Base-by-base conservation (phyloP, 2,113 vertebrate species). In the Platichthys flesus region DNA sequence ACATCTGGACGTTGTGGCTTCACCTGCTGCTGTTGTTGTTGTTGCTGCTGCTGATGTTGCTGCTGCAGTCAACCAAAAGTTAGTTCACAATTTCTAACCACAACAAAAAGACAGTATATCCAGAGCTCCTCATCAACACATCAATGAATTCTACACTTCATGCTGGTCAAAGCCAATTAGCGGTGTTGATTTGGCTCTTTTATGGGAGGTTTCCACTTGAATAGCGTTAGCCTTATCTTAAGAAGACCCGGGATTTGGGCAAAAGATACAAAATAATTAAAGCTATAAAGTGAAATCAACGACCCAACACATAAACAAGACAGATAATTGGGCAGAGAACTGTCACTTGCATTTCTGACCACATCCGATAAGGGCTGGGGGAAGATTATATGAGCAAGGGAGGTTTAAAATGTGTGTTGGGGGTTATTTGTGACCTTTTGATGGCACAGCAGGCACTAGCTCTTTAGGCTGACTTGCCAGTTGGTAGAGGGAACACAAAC, bases 1-100 rank as follows among this genome's bases (percentile, higher is more conserved):
- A 81, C 81, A 0, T 94, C 93, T 51, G 47, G 47, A 0, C 84
- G 89, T 68, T 89, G 93, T 14, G 89, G 85, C 52, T 91, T 94
- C 28, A 79, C 76, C 85, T 93, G 94, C 89, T 94, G 70, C 57
- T 67, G 40, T 3, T 42, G 40, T 12, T 42, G 40, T 83, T 93
- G 94, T 88, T 94, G 69, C 56, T 67, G 89, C 84, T 93, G 94
- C 89, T 31, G 28, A 1, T 28, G 26, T 7, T 31, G 31, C 31
- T 94, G 70, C 59, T 67, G 12, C 40, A 51, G 47, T 51, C 47
- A 51, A 51, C 18, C 6, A 51, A 51, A 51, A 51, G 24, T 18
- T 5, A 51, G 7, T 16, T 5, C 47, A 18, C 16, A 15, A 7
- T 51, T 51, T 51, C 47, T 51, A 5, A 51, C 47, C 4, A 4